Percentiles rank a stretch among this genome's conserved stretches.
Evolutionary conservation across 2,113 vertebrate genomes (phyloP).

Genomic region (Cyanoderma ruficeps): DNA sequence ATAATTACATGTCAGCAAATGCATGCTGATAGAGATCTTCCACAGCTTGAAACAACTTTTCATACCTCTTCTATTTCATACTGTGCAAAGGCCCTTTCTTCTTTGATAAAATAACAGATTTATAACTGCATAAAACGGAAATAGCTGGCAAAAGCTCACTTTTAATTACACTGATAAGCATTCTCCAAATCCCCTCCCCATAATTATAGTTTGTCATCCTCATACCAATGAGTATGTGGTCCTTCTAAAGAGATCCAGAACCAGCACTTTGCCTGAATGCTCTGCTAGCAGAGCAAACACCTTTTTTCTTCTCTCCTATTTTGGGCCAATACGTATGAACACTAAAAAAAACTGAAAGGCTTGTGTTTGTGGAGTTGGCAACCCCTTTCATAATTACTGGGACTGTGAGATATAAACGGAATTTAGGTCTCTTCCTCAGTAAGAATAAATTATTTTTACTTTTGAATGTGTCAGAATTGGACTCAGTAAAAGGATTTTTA

Average conservation of each 20-base stretch:
- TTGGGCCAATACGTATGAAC: neutral
- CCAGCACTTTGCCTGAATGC: neutral
- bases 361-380: neutral
- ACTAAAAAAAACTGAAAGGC: neutral
- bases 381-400: neutral
- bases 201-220: constrained; percentile 51
- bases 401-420: neutral
- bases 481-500: neutral
- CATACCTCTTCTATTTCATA: neutral
- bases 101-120: constrained; percentile 36
- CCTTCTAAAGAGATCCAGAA: neutral
- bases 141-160: constrained; percentile 27
- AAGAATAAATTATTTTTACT: constrained; percentile 32
- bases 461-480: constrained; percentile 14
- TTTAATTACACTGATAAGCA: constrained; percentile 55
- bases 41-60: neutral
- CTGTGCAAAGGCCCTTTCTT: neutral
- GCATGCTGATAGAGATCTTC: neutral
- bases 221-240: neutral
- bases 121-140: constrained; percentile 46
- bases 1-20: constrained; percentile 16
- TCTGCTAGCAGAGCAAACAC: neutral
- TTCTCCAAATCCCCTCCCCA: constrained; percentile 8
- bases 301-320: neutral
- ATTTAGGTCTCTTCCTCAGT: constrained; percentile 11